phyloP scores from a whole-genome alignment of 1,140 invertebrate species.

The Diachasma alloeum region DNA sequence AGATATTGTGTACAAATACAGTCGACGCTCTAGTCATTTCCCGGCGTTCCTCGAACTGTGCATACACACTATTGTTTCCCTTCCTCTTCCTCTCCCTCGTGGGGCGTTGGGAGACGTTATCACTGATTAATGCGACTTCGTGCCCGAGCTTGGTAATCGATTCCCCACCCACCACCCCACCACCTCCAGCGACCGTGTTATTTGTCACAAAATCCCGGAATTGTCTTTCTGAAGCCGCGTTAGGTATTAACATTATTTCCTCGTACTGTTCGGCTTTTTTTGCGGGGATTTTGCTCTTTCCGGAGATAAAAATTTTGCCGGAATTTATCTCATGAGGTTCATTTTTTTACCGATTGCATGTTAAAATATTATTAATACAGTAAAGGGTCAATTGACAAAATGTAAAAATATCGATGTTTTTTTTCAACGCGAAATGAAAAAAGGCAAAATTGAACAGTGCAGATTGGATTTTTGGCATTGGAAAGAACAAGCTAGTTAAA shows the following conservation, averaged over 20 bases:
- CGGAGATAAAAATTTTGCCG: too few relatives aligned
- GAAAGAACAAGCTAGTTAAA: too few relatives aligned
- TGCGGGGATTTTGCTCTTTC: not conserved
- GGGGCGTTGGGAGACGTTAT: constrained; percentile 24
- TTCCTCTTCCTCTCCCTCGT: not conserved
- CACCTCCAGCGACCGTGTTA: not conserved
- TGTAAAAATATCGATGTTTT: too few relatives aligned
- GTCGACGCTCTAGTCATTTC: constrained; percentile 18
- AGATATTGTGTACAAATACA: constrained; percentile 17
- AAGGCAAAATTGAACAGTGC: too few relatives aligned
- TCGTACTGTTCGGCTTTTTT: not conserved
- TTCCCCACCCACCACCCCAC: not conserved
- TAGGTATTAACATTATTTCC: constrained; percentile 3
- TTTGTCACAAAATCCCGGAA: constrained; percentile 25
- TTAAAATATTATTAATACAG: too few relatives aligned
- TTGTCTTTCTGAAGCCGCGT: constrained; percentile 2
- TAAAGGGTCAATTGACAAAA: too few relatives aligned
- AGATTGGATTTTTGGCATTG: too few relatives aligned
- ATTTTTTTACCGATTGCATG: too few relatives aligned
- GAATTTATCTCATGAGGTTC: too few relatives aligned
- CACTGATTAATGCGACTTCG: constrained; percentile 30
- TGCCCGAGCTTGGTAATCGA: constrained; percentile 21
- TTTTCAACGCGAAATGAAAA: too few relatives aligned
- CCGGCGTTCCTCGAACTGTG: constrained; percentile 15
- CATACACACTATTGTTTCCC: constrained; percentile 6